phyloP scores from a whole-genome alignment of 2,113 vertebrate genomes.

The Oxygymnocypris stewartii region DNA sequence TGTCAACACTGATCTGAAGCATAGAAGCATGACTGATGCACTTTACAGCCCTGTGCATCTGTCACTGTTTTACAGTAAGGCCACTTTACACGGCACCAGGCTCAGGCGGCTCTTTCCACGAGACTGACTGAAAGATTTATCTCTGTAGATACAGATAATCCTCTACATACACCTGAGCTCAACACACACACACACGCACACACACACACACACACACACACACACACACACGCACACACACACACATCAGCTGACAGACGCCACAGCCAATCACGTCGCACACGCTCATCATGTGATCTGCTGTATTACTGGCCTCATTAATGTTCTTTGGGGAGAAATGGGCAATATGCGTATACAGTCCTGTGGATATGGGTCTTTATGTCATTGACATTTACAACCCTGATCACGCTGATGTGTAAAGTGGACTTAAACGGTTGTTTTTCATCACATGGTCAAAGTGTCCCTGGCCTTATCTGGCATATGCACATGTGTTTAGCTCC shows the following conservation, averaged over 20 bases:
- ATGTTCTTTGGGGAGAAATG: background rate
- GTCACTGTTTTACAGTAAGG: background rate
- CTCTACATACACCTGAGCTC: background rate
- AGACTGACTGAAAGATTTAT: slow-evolving; percentile 20
- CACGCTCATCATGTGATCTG: slow-evolving; percentile 10
- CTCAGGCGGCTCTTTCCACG: background rate
- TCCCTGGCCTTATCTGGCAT: background rate
- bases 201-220: too few relatives aligned
- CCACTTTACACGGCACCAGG: background rate
- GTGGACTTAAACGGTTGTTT: background rate
- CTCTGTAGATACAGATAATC: slow-evolving; percentile 30
- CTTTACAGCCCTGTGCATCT: too few relatives aligned
- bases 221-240: too few relatives aligned
- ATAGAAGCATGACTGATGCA: too few relatives aligned
- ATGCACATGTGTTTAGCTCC: background rate
- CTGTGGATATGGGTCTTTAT: background rate
- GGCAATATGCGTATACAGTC: too few relatives aligned
- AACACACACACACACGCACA: background rate
- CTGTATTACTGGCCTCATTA: background rate
- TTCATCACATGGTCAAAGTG: background rate
- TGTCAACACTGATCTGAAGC: too few relatives aligned
- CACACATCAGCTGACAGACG: background rate
- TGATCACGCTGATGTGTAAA: background rate
- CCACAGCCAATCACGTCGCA: background rate
- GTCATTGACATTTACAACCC: background rate